These are phyloP conservation scores for Mechanitis messenoides DNA, from an alignment of 2,888 invertebrate genomes.

Conservation along the genomic window DNA sequence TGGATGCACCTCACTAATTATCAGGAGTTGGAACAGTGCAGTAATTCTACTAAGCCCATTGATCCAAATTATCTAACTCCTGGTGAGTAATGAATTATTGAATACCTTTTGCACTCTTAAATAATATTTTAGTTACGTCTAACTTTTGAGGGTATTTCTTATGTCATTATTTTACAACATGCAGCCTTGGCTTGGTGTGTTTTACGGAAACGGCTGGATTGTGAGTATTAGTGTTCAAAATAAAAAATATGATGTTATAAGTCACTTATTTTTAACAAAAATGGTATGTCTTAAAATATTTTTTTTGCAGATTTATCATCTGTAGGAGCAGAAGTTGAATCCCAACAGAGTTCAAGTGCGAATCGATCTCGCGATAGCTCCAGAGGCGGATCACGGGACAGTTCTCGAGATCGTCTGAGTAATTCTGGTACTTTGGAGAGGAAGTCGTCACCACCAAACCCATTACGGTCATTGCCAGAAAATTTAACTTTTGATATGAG, in stretches of 20 bases:
- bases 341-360: conserved; percentile 55
- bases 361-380: conserved; percentile 65
- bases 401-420: conserved; percentile 68
- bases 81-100: conserved; percentile 21
- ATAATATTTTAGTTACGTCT: not conserved
- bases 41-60: conserved; percentile 69
- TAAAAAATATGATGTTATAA: not conserved
- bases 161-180: conserved; percentile 47
- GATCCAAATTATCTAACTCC: conserved; percentile 55
- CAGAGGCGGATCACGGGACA: conserved; percentile 67
- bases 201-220: conserved; percentile 92
- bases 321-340: conserved; percentile 82
- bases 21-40: conserved; percentile 87
- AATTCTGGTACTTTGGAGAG: conserved; percentile 67
- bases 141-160: conserved; percentile 4
- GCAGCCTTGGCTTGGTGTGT: conserved; percentile 96
- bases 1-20: conserved; percentile 97
- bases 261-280: not conserved
- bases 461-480: conserved; percentile 85
- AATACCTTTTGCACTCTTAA: not conserved
- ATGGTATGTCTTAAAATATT: conserved; percentile 4
- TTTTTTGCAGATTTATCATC: conserved; percentile 82
- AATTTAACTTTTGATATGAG: conserved; percentile 92
- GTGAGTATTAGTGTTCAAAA: conserved; percentile 77
- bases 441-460: conserved; percentile 59